Evolutionary conservation across 2,888 invertebrate species (phyloP).

Genomic region (Scrobipalpa costella): DNA sequence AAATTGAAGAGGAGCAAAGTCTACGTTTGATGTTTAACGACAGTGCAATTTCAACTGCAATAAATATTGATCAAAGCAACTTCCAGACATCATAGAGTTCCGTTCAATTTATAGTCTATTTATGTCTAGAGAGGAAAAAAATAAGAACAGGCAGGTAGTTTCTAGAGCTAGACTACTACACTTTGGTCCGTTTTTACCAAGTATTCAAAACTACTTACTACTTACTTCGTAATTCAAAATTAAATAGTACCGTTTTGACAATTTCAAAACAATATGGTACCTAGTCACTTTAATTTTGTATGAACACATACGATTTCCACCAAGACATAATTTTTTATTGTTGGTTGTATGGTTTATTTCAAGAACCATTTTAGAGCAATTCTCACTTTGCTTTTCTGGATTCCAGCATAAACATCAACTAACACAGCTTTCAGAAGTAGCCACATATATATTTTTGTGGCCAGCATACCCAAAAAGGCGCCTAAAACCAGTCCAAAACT

Average conservation of each 20-base stretch:
- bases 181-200: too few species aligned
- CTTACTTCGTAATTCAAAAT: too few species aligned
- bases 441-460: background rate
- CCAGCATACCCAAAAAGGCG: background rate
- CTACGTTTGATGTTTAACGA: conserved; percentile 6
- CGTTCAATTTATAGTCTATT: conserved; percentile 12
- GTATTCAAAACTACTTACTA: too few species aligned
- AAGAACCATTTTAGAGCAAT: too few species aligned
- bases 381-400: too few species aligned
- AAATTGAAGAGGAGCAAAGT: background rate
- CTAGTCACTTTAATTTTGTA: background rate
- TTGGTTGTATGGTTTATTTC: too few species aligned
- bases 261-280: too few species aligned
- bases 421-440: background rate
- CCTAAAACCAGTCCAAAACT: background rate
- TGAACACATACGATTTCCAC: too few species aligned
- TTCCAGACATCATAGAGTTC: background rate
- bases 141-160: background rate
- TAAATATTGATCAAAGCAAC: conserved; percentile 16
- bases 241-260: too few species aligned
- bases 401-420: background rate
- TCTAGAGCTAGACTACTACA: background rate
- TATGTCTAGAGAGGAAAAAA: background rate
- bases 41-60: conserved; percentile 3
- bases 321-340: too few species aligned